Conservation (phyloP, 1,140 invertebrate genomes). For the Monochamus saltuarius region DNA sequence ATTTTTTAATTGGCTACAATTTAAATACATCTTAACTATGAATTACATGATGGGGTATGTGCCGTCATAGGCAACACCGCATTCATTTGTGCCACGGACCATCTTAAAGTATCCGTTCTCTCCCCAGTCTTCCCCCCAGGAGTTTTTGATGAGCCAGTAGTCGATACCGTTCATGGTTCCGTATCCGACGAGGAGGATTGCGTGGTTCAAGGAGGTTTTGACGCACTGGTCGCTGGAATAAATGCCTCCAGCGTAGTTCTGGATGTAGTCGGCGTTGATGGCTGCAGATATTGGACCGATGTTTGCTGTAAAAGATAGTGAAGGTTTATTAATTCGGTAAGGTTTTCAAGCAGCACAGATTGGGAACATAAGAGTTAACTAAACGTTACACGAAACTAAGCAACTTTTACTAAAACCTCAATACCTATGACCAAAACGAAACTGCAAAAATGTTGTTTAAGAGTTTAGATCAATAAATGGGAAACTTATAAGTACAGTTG, state of each 20-base stretch:
- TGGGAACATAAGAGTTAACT: no score
- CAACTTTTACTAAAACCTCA: no score
- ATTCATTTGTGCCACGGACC: constrained; percentile 24
- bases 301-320: neutral
- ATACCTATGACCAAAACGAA: no score
- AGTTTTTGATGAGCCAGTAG: constrained; percentile 38
- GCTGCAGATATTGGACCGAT: constrained; percentile 76
- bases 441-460: no score
- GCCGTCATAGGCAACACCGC: constrained; percentile 28
- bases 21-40: no score
- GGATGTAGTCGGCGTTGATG: constrained; percentile 73
- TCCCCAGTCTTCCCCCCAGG: constrained; percentile 35
- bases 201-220: constrained; percentile 24
- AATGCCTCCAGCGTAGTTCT: constrained; percentile 28
- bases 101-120: constrained; percentile 32
- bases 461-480: no score
- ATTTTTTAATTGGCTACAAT: no score
- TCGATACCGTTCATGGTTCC: constrained; percentile 24
- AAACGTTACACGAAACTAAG: no score
- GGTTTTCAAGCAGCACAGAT: neutral
- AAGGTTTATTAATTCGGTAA: neutral
- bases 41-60: constrained; percentile 25
- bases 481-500: no score
- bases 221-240: constrained; percentile 13
- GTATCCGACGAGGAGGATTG: constrained; percentile 36